Percentiles rank a stretch among this genome's conserved stretches.
Conservation (phyloP, 2,113 vertebrate genomes). For the Tetrax tetrax region DNA sequence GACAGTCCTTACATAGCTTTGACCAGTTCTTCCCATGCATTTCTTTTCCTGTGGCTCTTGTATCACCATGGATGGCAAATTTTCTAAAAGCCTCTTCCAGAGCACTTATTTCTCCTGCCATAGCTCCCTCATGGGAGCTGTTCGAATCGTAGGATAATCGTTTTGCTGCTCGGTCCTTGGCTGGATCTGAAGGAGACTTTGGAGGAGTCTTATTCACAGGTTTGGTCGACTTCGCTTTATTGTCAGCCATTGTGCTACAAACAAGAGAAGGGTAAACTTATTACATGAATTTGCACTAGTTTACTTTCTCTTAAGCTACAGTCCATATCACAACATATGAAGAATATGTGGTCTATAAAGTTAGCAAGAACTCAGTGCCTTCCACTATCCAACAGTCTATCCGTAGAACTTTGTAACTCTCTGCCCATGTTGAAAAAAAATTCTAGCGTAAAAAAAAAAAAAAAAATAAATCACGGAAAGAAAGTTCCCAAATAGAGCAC, state of each 20-base stretch:
- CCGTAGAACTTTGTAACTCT: background rate
- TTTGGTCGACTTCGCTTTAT: conserved; percentile 60
- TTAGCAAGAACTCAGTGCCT: background rate
- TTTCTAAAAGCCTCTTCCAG: conserved; percentile 91
- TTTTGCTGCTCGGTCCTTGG: conserved; percentile 70
- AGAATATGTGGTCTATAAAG: background rate
- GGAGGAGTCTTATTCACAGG: conserved; percentile 68
- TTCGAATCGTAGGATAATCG: conserved; percentile 79
- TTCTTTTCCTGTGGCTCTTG: conserved; percentile 90
- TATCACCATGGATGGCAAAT: conserved; percentile 93
- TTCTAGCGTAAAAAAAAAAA: background rate
- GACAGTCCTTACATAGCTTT: conserved; percentile 93
- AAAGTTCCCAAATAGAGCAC: background rate
- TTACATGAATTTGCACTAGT: background rate
- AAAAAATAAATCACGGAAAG: background rate
- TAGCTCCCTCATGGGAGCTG: conserved; percentile 82
- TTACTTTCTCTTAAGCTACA: background rate
- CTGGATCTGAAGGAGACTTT: conserved; percentile 71
- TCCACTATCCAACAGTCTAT: background rate
- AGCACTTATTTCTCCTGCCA: conserved; percentile 83
- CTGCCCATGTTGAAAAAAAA: background rate
- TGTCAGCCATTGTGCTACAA: conserved; percentile 76
- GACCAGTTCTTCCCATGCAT: conserved; percentile 99
- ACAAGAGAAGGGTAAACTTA: background rate
- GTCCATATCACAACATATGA: background rate